Conservation (phyloP, 2,113 vertebrate species). For the Gasterosteus nipponicus region DNA sequence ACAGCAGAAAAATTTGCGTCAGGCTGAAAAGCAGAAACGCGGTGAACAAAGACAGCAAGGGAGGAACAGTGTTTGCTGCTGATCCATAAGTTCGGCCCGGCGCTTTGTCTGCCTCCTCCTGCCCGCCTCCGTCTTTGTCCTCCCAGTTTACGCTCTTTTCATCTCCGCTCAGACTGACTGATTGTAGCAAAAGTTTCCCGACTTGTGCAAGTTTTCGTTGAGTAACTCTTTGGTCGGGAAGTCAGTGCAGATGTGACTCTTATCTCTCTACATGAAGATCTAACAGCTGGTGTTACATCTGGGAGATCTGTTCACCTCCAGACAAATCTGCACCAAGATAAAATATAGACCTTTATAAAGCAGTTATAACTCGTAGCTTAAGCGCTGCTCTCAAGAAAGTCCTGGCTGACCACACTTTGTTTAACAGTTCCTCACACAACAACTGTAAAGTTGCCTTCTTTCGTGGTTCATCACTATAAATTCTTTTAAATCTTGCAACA, state of each 20-base stretch:
- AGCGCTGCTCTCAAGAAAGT: neutral
- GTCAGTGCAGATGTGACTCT: slow-evolving; percentile 12
- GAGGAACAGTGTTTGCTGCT: slow-evolving; percentile 43
- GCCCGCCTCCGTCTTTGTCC: slow-evolving; percentile 46
- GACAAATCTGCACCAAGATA: neutral
- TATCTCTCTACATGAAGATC: neutral
- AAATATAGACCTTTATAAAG: neutral
- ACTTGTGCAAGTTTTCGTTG: slow-evolving; percentile 35
- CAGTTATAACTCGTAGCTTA: neutral
- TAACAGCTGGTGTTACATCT: neutral
- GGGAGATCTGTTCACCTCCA: neutral
- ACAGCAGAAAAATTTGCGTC: slow-evolving; percentile 33
- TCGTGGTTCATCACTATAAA: neutral
- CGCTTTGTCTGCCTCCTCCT: slow-evolving; percentile 62
- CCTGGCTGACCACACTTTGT: neutral
- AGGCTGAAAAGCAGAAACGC: slow-evolving; percentile 45
- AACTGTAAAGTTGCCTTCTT: neutral
- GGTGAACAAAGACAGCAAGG: slow-evolving; percentile 52
- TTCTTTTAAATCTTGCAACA: neutral
- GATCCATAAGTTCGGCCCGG: slow-evolving; percentile 55
- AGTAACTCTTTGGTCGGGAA: slow-evolving; percentile 6
- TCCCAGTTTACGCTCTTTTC: slow-evolving; percentile 12
- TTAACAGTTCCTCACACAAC: neutral
- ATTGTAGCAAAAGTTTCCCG: slow-evolving; percentile 41
- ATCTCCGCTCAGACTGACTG: slow-evolving; percentile 49